phyloP scores from a whole-genome alignment of 2,888 invertebrate genomes.

The Yponomeuta sedellus region DNA sequence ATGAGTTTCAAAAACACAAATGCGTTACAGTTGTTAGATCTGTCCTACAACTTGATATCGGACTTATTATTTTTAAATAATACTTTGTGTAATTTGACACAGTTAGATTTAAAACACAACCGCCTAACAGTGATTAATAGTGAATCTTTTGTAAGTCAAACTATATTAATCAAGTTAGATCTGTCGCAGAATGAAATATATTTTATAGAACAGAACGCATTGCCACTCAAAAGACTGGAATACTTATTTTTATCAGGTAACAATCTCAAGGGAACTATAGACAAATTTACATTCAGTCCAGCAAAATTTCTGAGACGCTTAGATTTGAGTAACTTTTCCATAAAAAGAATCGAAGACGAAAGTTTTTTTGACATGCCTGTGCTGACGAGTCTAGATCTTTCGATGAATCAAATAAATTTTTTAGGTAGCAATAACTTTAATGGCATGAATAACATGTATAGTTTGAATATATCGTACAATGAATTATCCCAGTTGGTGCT shows the following conservation, averaged over 20 bases:
- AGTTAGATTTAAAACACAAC: constrained; percentile 48
- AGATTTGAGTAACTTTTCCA: constrained; percentile 46
- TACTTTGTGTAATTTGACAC: constrained; percentile 37
- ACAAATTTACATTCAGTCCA: constrained; percentile 44
- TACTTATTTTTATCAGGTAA: constrained; percentile 47
- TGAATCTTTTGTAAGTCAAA: constrained; percentile 40
- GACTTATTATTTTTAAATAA: constrained; percentile 41
- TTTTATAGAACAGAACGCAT: constrained; percentile 39
- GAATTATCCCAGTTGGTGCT: constrained; percentile 35
- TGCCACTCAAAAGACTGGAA: constrained; percentile 51
- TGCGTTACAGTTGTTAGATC: constrained; percentile 39
- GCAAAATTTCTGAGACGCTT: constrained; percentile 48
- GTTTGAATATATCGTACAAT: constrained; percentile 56
- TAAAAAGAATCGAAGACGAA: constrained; percentile 40
- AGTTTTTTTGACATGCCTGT: constrained; percentile 49
- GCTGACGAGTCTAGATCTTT: constrained; percentile 51
- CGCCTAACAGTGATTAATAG: constrained; percentile 33
- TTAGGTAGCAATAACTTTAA: constrained; percentile 44
- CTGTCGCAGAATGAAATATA: constrained; percentile 49
- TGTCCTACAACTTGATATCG: constrained; percentile 46
- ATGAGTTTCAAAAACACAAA: constrained; percentile 35
- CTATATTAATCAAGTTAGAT: constrained; percentile 41
- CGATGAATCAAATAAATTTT: constrained; percentile 44
- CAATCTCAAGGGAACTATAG: constrained; percentile 37
- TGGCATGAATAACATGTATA: constrained; percentile 47